Evolutionary conservation across 2,113 vertebrate species (phyloP).

Genomic region (Oxyruncus cristatus): DNA sequence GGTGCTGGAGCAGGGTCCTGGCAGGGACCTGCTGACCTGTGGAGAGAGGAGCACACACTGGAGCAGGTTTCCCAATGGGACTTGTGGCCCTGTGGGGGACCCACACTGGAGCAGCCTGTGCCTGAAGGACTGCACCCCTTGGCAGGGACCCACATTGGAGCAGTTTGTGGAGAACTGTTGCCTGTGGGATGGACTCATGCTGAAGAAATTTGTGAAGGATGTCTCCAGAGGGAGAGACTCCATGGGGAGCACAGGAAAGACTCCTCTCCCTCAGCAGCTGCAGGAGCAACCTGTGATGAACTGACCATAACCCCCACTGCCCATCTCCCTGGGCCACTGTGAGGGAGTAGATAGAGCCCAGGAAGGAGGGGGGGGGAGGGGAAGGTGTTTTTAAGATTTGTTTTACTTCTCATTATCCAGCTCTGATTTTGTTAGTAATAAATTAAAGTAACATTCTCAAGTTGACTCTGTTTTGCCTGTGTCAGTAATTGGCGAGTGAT

Average conservation of each 20-base stretch:
- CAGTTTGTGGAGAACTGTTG: neutral
- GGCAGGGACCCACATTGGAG: neutral
- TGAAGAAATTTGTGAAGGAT: neutral
- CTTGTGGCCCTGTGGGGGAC: neutral
- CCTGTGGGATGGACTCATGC: no score
- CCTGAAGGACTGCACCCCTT: neutral
- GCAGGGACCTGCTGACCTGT: accelerated
- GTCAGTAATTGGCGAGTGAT: accelerated
- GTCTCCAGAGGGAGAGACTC: accelerated
- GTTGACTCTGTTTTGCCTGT: neutral
- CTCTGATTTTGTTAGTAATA: neutral
- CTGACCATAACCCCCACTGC: neutral
- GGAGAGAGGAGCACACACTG: accelerated
- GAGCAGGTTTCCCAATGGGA: neutral
- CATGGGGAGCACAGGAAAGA: accelerated
- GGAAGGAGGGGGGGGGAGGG: neutral
- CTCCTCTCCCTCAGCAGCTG: no score
- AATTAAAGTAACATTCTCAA: neutral
- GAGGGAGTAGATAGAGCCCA: neutral
- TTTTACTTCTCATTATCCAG: neutral
- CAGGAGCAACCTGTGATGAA: accelerated
- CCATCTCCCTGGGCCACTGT: accelerated
- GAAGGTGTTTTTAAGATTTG: neutral
- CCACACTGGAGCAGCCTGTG: neutral
- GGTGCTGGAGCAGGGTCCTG: neutral